phyloP scores from a whole-genome alignment of 92 coral and sea anemone genomes.

The Porites rus region DNA sequence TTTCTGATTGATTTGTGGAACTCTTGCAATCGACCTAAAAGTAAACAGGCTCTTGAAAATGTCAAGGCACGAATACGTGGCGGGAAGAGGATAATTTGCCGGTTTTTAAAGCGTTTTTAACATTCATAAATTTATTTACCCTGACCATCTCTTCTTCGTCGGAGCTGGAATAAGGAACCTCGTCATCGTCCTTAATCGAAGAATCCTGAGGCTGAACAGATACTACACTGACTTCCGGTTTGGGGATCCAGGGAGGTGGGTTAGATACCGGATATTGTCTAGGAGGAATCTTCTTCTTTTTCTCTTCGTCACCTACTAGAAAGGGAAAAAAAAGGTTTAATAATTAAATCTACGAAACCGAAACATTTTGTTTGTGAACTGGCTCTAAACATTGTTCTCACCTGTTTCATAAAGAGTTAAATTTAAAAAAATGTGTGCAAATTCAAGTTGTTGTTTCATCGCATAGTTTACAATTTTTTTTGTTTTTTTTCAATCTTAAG shows the following conservation, averaged over 20 bases:
- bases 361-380: neutral
- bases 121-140: neutral
- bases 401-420: neutral
- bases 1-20: too few species aligned
- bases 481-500: too few species aligned
- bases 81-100: too few species aligned
- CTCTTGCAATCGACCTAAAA: too few species aligned
- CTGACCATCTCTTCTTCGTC: constrained; percentile 81
- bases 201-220: constrained; percentile 92
- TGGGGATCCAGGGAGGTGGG: constrained; percentile 95
- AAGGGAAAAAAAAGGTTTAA: neutral
- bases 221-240: constrained; percentile 91
- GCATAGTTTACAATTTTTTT: too few species aligned
- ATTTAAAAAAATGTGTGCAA: too few species aligned
- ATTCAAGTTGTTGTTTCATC: too few species aligned
- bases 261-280: constrained; percentile 57
- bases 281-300: constrained; percentile 28
- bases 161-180: constrained; percentile 85
- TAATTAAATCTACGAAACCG: too few species aligned
- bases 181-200: constrained; percentile 84
- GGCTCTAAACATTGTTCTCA: neutral
- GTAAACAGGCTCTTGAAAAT: too few species aligned
- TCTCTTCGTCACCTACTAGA: neutral
- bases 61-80: too few species aligned
- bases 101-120: neutral